Base-by-base conservation (phyloP, 2,113 vertebrate species). In the Dipodomys ordii region DNA sequence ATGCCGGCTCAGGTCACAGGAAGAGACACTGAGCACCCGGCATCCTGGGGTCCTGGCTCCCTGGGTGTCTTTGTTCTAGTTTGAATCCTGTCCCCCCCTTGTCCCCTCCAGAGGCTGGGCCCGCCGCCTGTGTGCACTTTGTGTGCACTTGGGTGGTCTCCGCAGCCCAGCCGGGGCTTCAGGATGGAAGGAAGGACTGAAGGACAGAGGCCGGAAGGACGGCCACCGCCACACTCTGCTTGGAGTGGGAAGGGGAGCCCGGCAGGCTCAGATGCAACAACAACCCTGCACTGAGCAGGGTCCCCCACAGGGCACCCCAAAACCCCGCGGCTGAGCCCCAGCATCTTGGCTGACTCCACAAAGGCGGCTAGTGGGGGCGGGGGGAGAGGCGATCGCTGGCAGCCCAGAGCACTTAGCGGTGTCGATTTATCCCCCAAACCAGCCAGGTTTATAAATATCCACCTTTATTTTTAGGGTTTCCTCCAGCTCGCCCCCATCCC, bases 391-490 rank as follows among this genome's bases (percentile, higher is more conserved):
- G 57, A 57, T 0, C 13, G 27, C 95, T 91, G 84, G 67, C 83
- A 8, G 77, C 82, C 35, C 67, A 82, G 89, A 95, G 88, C 94
- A 30, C 77, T 69, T 44, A 49, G 91, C 85, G 62, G 87, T 49
- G 77, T 76, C 90, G 92, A 85, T 86, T 25, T 94, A 91, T 87
- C 88, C 93, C 96, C 94, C 64, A 49, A 93, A 74, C 87, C 95
- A 0, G 11, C 64, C 18, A 46, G 77, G 88, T 92, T 89, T 95
- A 95, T 94, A 94, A 94, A 96, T 93, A 95, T 25, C 87, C 30
- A 0, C 11, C 87, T 96, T 94, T 96, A 95, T 96, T 96, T 95
- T 95, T 89, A 96, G 96, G 89, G 80, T 65, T 94, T 74, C 92
- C 91, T 80, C 81, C 32, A 11, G 60, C 80, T 84, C 28, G 15